Conservation (phyloP, 2,888 invertebrate genomes). For the Acanthosepion lycidas region DNA sequence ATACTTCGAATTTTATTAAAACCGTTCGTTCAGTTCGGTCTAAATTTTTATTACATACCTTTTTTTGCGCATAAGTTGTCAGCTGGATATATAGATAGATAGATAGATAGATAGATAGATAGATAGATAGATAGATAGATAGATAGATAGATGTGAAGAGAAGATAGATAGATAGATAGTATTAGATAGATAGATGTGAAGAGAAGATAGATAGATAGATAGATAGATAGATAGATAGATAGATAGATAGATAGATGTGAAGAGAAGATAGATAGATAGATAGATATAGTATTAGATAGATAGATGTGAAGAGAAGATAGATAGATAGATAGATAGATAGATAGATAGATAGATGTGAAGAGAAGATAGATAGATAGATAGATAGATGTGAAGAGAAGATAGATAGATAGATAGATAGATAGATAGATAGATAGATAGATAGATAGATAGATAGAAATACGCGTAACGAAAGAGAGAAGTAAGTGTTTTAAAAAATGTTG, state of each 20-base stretch:
- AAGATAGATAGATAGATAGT: too few relatives aligned
- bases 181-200: too few relatives aligned
- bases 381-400: background rate
- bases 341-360: constrained; percentile 43
- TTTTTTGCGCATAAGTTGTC: too few relatives aligned
- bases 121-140: too few relatives aligned
- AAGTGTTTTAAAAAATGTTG: too few relatives aligned
- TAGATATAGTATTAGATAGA: constrained; percentile 41
- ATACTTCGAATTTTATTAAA: too few relatives aligned
- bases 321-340: constrained; percentile 36
- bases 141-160: too few relatives aligned
- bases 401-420: background rate
- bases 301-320: background rate
- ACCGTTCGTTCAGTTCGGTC: too few relatives aligned
- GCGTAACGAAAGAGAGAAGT: background rate
- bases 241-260: background rate
- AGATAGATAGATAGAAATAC: background rate
- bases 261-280: constrained; percentile 37
- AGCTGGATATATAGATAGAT: too few relatives aligned
- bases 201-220: background rate
- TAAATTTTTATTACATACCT: too few relatives aligned
- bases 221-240: background rate
- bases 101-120: too few relatives aligned
- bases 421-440: background rate
- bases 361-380: background rate